Base-by-base conservation (phyloP, 2,888 invertebrate species). In the Andrena chrysosceles region DNA sequence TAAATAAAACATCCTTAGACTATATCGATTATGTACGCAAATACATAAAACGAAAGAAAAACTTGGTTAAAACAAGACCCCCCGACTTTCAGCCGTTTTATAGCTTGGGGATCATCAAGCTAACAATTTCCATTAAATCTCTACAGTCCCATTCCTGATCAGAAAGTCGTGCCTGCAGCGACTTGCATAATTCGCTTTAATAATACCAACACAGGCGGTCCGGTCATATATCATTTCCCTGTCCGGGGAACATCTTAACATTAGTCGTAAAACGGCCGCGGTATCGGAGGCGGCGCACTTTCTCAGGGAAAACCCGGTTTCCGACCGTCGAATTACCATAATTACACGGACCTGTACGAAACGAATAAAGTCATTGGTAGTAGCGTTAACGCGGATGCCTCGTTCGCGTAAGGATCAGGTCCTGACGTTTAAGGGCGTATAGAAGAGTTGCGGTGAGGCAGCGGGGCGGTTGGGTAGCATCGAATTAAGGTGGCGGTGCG, bases 401-500 rank as follows among this genome's bases (percentile, higher is more conserved):
- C 73, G 73, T 77, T 62, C 54, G 56, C 69, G 69, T 26, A 67
- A 67, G 77, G 83, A 83, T 76, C 77, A 74, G 83, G 66, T 71
- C 77, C 62, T 74, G 83, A 83, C 83, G 74, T 87, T 85, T 77
- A 87, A 84, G 70, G 67, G 64, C 70, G 68, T 64, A 68, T 67
- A 52, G 56, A 52, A 23, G 26, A 13, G 69, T 2, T 33, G 48
- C 33, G n/a, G 13, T 26, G 10, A 54, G 35, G 16, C 13, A 26
- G 70, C 7, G 48, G 20, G 42, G 62, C n/a, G 10, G 29, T 42
- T 16, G 69, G 42, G 67, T 33, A 31, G 70, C 52, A 82, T 78
- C 80, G 88, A 84, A 88, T 87, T 87, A 80, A 76, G 79, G 86
- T 75, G 78, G 52, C 85, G 78, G 74, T 52, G 78, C 73, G 80